phyloP scores from a whole-genome alignment of 92 coral and sea anemone species.

The Paramuricea clavata region DNA sequence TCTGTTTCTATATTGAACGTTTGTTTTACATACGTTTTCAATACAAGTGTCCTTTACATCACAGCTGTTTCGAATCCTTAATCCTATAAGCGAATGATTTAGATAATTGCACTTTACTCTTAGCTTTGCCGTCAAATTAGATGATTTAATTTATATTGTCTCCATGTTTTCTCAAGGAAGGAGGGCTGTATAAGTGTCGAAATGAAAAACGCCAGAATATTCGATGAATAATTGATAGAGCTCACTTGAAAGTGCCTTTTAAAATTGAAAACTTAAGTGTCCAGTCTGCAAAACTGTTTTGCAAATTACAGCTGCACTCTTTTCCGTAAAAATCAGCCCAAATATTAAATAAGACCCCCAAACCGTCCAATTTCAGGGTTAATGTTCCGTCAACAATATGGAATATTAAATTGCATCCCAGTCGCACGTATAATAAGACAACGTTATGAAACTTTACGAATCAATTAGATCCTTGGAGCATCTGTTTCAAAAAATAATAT shows the following conservation, averaged over 20 bases:
- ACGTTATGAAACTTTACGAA: neutral
- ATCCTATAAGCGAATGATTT: neutral
- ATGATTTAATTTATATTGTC: neutral
- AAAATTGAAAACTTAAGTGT: neutral
- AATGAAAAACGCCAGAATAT: neutral
- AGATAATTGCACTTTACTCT: neutral
- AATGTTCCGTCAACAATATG: neutral
- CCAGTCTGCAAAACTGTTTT: neutral
- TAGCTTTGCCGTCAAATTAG: constrained; percentile 4
- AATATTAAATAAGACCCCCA: neutral
- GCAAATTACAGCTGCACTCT: neutral
- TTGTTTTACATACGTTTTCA: neutral
- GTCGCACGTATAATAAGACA: neutral
- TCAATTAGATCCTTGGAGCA: neutral
- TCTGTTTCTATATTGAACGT: too few species aligned
- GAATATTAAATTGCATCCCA: neutral
- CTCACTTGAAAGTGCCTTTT: neutral
- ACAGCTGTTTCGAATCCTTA: too few species aligned
- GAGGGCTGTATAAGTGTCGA: neutral
- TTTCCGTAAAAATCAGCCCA: neutral
- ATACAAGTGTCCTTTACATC: too few species aligned
- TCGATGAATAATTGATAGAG: neutral
- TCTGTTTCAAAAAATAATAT: neutral
- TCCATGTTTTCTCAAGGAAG: neutral
- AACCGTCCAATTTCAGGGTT: neutral